A percentile compares a stretch with the other conserved stretches of the same genome.
phyloP scores from a whole-genome alignment of 2,797 vertebrate genomes.

The Xerus rutilus region DNA sequence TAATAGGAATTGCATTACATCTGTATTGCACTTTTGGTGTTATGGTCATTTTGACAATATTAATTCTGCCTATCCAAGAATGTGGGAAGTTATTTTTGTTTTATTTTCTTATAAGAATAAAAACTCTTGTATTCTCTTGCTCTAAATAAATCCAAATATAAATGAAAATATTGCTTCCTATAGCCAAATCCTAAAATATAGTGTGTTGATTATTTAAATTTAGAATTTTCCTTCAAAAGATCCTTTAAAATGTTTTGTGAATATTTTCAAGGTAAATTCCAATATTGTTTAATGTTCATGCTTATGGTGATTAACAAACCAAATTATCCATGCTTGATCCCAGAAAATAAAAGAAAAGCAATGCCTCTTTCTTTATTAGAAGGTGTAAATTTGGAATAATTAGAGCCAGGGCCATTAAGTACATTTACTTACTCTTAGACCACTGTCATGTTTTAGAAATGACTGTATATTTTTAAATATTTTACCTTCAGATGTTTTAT shows the following conservation, averaged over 20 bases:
- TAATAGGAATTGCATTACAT: too few species aligned
- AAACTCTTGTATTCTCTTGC: background rate
- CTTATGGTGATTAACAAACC: slow-evolving; percentile 57
- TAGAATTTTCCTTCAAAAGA: slow-evolving; percentile 37
- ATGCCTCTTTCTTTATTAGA: slow-evolving; percentile 31
- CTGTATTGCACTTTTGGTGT: too few species aligned
- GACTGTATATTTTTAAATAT: background rate
- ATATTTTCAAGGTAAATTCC: slow-evolving; percentile 71
- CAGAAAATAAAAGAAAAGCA: slow-evolving; percentile 15
- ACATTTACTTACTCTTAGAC: background rate
- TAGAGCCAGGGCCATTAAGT: slow-evolving; percentile 2
- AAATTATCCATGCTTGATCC: background rate
- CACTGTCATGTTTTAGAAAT: background rate
- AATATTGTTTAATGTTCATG: slow-evolving; percentile 68
- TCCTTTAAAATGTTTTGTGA: slow-evolving; percentile 50
- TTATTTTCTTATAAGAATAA: background rate
- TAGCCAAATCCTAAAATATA: slow-evolving; percentile 42
- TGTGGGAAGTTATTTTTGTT: too few species aligned
- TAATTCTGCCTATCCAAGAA: too few species aligned
- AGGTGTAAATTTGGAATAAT: slow-evolving; percentile 35
- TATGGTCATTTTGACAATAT: too few species aligned
- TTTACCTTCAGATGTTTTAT: background rate
- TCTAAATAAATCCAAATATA: background rate
- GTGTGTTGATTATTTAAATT: background rate
- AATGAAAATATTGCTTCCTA: slow-evolving; percentile 25